Evolutionary conservation across 1,140 invertebrate genomes (phyloP).

Genomic region (Sinonovacula constricta): DNA sequence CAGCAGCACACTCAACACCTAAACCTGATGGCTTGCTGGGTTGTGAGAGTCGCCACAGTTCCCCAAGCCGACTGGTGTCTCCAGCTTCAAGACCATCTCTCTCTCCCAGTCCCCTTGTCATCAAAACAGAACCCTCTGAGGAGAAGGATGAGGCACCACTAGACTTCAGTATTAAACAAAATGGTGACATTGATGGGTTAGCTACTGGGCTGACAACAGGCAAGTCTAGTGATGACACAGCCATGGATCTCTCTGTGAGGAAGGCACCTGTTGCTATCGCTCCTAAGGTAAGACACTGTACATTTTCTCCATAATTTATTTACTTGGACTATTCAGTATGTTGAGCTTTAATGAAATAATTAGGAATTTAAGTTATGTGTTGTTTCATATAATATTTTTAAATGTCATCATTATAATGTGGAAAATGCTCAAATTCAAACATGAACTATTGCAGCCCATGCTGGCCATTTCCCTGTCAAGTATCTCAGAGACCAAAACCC

Average conservation of each 20-base stretch:
- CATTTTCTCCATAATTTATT: too few species aligned
- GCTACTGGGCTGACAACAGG: neutral
- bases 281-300: constrained; percentile 47
- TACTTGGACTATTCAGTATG: too few species aligned
- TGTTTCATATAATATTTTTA: too few species aligned
- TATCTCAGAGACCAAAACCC: constrained; percentile 19
- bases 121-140: constrained; percentile 58
- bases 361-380: too few species aligned
- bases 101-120: constrained; percentile 9
- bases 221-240: constrained; percentile 53
- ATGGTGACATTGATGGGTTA: constrained; percentile 14
- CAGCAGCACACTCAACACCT: constrained; percentile 62
- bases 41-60: constrained; percentile 20
- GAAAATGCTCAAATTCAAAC: too few species aligned
- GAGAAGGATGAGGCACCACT: constrained; percentile 79
- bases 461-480: neutral
- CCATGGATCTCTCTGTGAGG: constrained; percentile 71
- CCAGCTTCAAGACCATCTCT: constrained; percentile 22
- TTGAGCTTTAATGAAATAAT: too few species aligned
- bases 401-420: too few species aligned
- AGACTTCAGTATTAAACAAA: constrained; percentile 89
- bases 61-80: constrained; percentile 35
- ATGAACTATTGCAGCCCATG: neutral
- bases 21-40: constrained; percentile 16
- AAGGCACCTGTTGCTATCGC: constrained; percentile 50